These are phyloP conservation scores for Euclidia mi DNA, from an alignment of 2,888 invertebrate species.

Conservation along the genomic window DNA sequence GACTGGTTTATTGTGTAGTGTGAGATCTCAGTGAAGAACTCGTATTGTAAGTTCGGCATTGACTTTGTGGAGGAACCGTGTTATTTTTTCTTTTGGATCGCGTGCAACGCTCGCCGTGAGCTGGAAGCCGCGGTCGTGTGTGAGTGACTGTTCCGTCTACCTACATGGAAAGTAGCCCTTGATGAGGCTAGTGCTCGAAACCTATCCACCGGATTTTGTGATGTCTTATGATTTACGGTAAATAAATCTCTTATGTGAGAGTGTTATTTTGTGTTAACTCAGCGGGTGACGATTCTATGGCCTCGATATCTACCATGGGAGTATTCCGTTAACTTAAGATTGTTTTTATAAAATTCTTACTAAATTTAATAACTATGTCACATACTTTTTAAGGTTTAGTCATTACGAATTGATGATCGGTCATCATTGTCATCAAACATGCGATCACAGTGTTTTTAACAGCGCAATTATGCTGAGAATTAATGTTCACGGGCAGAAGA, in stretches of 20 bases:
- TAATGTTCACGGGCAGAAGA: background rate
- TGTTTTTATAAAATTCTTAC: constrained; percentile 48
- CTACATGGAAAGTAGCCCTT: constrained; percentile 85
- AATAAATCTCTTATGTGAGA: constrained; percentile 67
- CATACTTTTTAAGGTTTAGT: constrained; percentile 19
- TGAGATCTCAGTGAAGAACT: constrained; percentile 74
- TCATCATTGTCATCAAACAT: constrained; percentile 29
- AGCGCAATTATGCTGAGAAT: background rate
- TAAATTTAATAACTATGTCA: constrained; percentile 25
- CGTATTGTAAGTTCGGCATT: constrained; percentile 69
- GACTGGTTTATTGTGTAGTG: constrained; percentile 81
- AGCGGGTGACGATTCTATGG: constrained; percentile 82
- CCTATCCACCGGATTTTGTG: constrained; percentile 75
- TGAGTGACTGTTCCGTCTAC: constrained; percentile 86
- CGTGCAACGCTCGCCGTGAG: constrained; percentile 84
- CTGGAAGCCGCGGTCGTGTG: constrained; percentile 82
- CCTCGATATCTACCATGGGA: constrained; percentile 76
- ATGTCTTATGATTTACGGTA: constrained; percentile 83
- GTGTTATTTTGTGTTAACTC: constrained; percentile 68
- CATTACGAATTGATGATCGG: constrained; percentile 18
- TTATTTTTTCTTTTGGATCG: constrained; percentile 88
- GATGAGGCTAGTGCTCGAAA: constrained; percentile 75
- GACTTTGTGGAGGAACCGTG: constrained; percentile 85
- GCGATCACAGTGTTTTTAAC: constrained; percentile 51
- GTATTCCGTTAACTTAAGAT: constrained; percentile 75